These are phyloP conservation scores for Arnoldichthys spilopterus DNA, from an alignment of 2,797 vertebrate genomes.

Conservation along the genomic window DNA sequence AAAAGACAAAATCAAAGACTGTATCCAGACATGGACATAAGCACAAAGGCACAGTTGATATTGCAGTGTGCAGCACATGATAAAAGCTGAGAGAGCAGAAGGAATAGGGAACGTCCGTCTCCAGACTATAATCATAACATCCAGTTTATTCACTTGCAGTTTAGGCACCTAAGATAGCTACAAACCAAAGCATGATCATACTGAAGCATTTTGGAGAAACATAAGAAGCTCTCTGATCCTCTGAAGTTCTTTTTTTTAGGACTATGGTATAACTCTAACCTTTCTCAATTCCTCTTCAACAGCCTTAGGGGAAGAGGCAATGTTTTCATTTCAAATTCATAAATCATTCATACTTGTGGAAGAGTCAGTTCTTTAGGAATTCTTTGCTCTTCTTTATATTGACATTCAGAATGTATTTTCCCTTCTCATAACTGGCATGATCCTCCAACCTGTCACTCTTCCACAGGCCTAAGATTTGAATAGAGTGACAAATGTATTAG, in stretches of 20 bases:
- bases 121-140: conserved; percentile 30
- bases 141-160: conserved; percentile 43
- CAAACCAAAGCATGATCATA: conserved; percentile 29
- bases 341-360: conserved; percentile 58
- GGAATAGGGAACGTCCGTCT: conserved; percentile 23
- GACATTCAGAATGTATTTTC: conserved; percentile 53
- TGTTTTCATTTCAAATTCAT: conserved; percentile 61
- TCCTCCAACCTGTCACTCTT: conserved; percentile 49
- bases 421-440: conserved; percentile 43
- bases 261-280: conserved; percentile 20
- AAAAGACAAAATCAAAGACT: not conserved
- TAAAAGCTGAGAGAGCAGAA: conserved; percentile 21
- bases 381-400: conserved; percentile 51
- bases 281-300: conserved; percentile 42
- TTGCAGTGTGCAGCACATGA: conserved; percentile 21
- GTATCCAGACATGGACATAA: conserved; percentile 6
- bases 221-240: conserved; percentile 23
- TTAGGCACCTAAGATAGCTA: conserved; percentile 25
- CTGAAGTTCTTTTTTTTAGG: conserved; percentile 24
- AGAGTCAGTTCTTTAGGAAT: conserved; percentile 48
- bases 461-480: conserved; percentile 38
- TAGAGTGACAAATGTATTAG: conserved; percentile 48
- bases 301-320: conserved; percentile 40
- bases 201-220: conserved; percentile 37
- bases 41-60: conserved; percentile 1